These are phyloP conservation scores for Cryptoblepharus egeriae DNA, from an alignment of 2,797 vertebrate species.

Conservation along the genomic window DNA sequence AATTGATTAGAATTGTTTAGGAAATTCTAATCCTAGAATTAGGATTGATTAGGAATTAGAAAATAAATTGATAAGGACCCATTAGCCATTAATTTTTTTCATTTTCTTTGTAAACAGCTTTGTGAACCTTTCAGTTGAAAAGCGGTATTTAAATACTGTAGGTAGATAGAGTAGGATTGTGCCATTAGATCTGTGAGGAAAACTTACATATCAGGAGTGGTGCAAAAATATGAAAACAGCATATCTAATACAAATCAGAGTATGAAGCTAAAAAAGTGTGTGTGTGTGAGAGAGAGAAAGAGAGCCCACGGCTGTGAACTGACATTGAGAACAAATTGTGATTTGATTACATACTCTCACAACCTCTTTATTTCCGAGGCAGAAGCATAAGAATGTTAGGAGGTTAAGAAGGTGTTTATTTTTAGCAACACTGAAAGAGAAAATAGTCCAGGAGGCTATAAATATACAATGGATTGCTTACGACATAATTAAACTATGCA, in stretches of 20 bases:
- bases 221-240: not conserved
- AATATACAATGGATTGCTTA: constrained; percentile 35
- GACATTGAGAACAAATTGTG: not conserved
- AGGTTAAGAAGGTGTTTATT: constrained; percentile 58
- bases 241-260: not conserved
- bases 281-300: no score
- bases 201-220: not conserved
- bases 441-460: constrained; percentile 61
- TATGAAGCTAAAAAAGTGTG: not conserved
- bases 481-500: constrained; percentile 52
- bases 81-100: no score
- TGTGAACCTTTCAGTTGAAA: no score
- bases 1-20: no score
- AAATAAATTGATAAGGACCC: no score
- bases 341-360: not conserved
- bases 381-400: constrained; percentile 50
- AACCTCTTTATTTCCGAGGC: constrained; percentile 42
- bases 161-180: no score
- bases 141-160: no score
- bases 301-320: not conserved
- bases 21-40: no score
- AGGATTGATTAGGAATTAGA: no score
- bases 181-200: not conserved
- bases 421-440: constrained; percentile 49
- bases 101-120: no score